These are phyloP conservation scores for Hirundichthys speculiger DNA, from an alignment of 2,113 vertebrate species.

Conservation along the genomic window DNA sequence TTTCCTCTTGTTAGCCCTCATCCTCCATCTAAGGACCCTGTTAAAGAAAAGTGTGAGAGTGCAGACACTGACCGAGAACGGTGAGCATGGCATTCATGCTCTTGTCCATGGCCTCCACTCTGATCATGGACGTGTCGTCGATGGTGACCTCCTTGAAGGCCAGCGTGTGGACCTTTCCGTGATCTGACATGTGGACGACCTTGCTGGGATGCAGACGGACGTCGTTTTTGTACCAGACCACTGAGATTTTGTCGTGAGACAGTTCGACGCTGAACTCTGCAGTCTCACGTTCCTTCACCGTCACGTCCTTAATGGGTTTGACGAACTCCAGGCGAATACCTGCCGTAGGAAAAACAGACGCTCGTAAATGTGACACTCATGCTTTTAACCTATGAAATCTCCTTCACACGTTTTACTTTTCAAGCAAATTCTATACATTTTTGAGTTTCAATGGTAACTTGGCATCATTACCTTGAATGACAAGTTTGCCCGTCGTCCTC, in stretches of 20 bases:
- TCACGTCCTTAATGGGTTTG: slow-evolving; percentile 94
- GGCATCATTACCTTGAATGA: slow-evolving; percentile 88
- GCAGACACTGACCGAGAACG: slow-evolving; percentile 84
- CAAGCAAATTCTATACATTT: too few relatives aligned
- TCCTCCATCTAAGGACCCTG: not conserved
- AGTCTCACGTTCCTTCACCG: slow-evolving; percentile 94
- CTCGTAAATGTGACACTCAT: too few relatives aligned
- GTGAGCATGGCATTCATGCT: slow-evolving; percentile 91
- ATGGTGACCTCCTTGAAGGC: slow-evolving; percentile 92
- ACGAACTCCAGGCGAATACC: slow-evolving; percentile 97
- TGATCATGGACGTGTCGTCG: slow-evolving; percentile 96
- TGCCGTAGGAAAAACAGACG: slow-evolving; percentile 43
- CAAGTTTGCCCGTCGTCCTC: slow-evolving; percentile 87
- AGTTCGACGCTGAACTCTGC: slow-evolving; percentile 94
- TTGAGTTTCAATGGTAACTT: too few relatives aligned
- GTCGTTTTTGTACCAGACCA: slow-evolving; percentile 97
- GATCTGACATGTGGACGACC: slow-evolving; percentile 88
- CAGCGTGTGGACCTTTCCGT: slow-evolving; percentile 88
- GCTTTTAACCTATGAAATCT: too few relatives aligned
- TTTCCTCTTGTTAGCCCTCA: too few relatives aligned
- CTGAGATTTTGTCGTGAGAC: slow-evolving; percentile 92
- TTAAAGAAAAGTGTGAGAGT: not conserved
- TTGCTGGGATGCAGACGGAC: slow-evolving; percentile 91
- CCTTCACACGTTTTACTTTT: too few relatives aligned
- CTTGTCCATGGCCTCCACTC: slow-evolving; percentile 93